Base-by-base conservation (phyloP, 2,888 invertebrate species). In the Drosophila merina region DNA sequence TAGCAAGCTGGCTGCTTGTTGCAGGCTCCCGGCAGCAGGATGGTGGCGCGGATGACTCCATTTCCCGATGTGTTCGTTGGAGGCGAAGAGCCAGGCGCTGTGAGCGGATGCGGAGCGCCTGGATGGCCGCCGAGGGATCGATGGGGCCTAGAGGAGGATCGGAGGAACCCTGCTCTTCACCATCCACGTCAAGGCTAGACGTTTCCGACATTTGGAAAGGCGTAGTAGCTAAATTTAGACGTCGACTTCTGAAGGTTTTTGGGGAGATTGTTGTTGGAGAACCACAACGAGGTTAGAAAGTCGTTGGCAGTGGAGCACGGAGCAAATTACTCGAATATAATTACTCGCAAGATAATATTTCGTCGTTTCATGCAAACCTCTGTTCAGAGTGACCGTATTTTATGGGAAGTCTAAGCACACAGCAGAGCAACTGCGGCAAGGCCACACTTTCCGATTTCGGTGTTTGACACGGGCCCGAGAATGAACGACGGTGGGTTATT, bases 171-270 rank as follows among this genome's bases (percentile, higher is more conserved):
- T 28, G 14, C 68, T 73, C 59, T 63, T 67, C 69, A 10, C 38
- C 45, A 8, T 33, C 52, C 40, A 71, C 54, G 36, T 49, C 59
- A 20, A 64, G 66, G 75, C 72, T 73, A 54, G 75, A 77, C 45
- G 75, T 63, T 50, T 80, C 73, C 30, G 87, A 80, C 81, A 81
- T 81, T 36, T 79, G 26, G 5, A 6, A 36, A 6, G n/a, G 36
- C 36, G 36, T 36, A n/a, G 36, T 36, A 36, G 36, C n/a, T 36
- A n/a, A 36, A 4, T 36, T 36, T n/a, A 5, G 36, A 36, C 10
- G 31, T 25, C 12, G 45, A 42, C 40, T 42, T 42, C 40, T 14
- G 20, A 42, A 20, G 40, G 14, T 42, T 12, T 14, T 9, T 2
- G 3, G 8, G 44, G 20, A 20, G 9, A 10, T 10, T 12, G 40